Percentiles rank a stretch among this genome's conserved stretches.
Conservation (phyloP, 2,113 vertebrate species). For the Phoxinus phoxinus region DNA sequence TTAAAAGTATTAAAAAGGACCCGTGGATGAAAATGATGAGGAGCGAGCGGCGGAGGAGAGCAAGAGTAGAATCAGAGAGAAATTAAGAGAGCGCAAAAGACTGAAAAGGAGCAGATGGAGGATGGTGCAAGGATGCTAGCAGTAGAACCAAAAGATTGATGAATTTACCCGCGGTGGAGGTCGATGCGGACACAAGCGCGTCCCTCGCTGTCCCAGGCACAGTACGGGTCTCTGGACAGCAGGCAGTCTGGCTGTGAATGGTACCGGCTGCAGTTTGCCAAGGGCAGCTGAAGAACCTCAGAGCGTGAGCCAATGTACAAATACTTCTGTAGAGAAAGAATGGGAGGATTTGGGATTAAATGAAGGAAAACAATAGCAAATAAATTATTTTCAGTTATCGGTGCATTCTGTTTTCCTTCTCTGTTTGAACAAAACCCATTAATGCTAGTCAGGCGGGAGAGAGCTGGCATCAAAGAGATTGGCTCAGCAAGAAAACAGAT, state of each 20-base stretch:
- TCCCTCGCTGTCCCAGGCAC: slow-evolving; percentile 88
- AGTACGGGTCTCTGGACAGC: slow-evolving; percentile 92
- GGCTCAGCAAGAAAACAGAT: neutral
- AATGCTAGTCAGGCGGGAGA: slow-evolving; percentile 47
- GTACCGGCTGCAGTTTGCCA: slow-evolving; percentile 91
- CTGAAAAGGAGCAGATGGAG: neutral
- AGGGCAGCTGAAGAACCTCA: slow-evolving; percentile 88
- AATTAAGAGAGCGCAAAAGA: neutral
- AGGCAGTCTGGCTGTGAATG: slow-evolving; percentile 90
- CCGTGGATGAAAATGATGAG: neutral
- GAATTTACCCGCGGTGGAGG: slow-evolving; percentile 80
- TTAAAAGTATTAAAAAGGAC: neutral
- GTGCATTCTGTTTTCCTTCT: slow-evolving; percentile 65
- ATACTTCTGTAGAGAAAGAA: slow-evolving; percentile 78
- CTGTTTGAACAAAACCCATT: slow-evolving; percentile 63
- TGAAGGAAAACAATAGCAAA: slow-evolving; percentile 27
- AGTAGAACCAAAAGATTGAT: neutral
- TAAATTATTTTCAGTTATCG: slow-evolving; percentile 70
- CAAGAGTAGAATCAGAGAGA: neutral
- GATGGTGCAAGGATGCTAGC: slow-evolving; percentile 11
- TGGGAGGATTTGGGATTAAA: slow-evolving; percentile 70
- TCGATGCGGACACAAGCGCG: slow-evolving; percentile 85
- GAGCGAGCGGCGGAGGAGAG: no score
- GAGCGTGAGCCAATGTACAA: slow-evolving; percentile 89
- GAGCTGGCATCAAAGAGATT: neutral